Conservation (phyloP, 2,797 vertebrate genomes). For the Nannoperca obscura region DNA sequence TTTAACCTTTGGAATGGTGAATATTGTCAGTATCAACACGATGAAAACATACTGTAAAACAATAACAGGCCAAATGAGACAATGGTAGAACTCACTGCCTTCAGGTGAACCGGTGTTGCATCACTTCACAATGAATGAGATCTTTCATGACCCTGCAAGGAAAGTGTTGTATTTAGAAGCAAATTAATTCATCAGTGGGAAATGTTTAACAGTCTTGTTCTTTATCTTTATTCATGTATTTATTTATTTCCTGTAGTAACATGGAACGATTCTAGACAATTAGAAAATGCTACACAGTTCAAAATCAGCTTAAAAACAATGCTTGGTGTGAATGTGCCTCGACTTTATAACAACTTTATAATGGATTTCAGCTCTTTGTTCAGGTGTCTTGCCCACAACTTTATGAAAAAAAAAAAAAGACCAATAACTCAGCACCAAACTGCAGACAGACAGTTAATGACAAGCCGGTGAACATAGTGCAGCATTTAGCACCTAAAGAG, state of each 20-base stretch:
- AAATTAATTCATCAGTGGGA: neutral
- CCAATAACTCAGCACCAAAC: neutral
- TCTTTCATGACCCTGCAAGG: neutral
- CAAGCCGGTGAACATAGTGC: neutral
- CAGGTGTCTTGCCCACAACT: no score
- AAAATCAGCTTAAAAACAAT: neutral
- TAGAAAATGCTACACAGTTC: neutral
- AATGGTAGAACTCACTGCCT: neutral
- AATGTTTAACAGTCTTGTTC: neutral
- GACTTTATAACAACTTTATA: no score
- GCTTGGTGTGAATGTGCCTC: no score
- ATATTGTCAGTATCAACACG: neutral
- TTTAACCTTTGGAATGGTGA: neutral
- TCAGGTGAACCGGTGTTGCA: neutral
- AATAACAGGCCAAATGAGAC: slow-evolving; percentile 5
- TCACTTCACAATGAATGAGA: neutral
- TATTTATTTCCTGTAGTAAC: neutral
- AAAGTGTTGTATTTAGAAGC: neutral
- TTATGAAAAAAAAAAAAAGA: no score
- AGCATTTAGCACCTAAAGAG: neutral
- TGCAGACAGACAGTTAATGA: neutral
- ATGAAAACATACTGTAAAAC: neutral
- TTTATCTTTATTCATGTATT: neutral
- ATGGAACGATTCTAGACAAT: neutral
- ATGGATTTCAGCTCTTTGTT: no score